phyloP scores from a whole-genome alignment of 2,888 invertebrate species.

The Balanococcus diminutus region DNA sequence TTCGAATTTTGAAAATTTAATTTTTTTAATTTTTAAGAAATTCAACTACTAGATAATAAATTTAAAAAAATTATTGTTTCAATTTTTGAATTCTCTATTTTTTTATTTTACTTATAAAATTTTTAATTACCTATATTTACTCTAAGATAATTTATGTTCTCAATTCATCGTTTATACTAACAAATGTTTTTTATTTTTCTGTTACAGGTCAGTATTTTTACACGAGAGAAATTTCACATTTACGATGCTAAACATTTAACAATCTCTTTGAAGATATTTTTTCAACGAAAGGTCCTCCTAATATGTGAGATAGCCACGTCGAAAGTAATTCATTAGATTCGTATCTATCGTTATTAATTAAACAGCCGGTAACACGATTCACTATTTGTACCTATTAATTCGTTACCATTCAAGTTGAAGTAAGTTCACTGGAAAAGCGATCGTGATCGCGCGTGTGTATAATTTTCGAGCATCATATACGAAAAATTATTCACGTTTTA shows the following conservation, averaged over 20 bases:
- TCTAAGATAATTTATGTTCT: no score
- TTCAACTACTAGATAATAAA: no score
- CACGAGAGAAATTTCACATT: neutral
- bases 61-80: no score
- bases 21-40: no score
- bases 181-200: constrained; percentile 15
- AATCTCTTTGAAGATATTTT: neutral
- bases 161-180: neutral
- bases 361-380: neutral
- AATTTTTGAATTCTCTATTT: no score
- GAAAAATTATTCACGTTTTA: no score
- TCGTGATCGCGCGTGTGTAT: neutral
- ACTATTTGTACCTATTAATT: neutral
- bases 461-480: no score
- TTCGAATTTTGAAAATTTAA: no score
- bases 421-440: no score
- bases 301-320: neutral
- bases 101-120: no score
- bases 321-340: neutral
- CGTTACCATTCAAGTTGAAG: no score
- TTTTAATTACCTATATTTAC: no score
- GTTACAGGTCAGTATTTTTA: constrained; percentile 3
- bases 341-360: neutral
- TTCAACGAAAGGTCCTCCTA: neutral
- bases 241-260: neutral